Evolutionary conservation across 2,797 vertebrate genomes (phyloP).

Genomic region (Selene dorsalis): DNA sequence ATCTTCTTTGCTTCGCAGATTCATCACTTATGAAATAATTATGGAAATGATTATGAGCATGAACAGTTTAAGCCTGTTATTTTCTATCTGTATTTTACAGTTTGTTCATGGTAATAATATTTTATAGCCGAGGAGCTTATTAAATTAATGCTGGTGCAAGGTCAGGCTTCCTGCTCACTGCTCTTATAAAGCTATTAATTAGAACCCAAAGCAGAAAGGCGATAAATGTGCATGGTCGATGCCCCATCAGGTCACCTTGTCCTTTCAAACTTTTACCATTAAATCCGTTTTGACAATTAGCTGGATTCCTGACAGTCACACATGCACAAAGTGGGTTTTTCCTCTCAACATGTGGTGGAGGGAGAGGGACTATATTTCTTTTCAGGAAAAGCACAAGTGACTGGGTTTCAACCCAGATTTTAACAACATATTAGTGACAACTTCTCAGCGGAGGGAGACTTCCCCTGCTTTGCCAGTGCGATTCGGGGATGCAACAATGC

Average conservation of each 20-base stretch:
- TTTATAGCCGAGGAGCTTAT: conserved; percentile 66
- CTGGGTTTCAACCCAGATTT: conserved; percentile 14
- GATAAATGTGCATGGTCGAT: conserved; percentile 38
- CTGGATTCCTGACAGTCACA: conserved; percentile 37
- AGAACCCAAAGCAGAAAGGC: conserved; percentile 64
- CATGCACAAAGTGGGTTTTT: neutral
- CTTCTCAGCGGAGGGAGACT: conserved; percentile 19
- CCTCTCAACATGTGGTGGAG: neutral
- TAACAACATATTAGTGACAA: conserved; percentile 13
- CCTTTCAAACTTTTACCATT: conserved; percentile 61
- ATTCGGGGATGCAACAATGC: conserved; percentile 37
- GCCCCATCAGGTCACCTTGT: conserved; percentile 54
- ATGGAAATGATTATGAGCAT: conserved; percentile 50
- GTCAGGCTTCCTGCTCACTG: conserved; percentile 60
- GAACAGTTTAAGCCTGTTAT: conserved; percentile 64
- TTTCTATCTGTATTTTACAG: conserved; percentile 66
- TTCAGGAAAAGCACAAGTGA: conserved; percentile 12
- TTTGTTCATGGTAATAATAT: conserved; percentile 71
- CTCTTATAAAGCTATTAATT: conserved; percentile 73
- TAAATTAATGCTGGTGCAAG: conserved; percentile 69
- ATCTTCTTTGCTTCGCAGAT: conserved; percentile 24
- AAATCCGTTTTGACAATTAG: conserved; percentile 54
- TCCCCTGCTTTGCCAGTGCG: conserved; percentile 18
- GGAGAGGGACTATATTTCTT: conserved; percentile 2
- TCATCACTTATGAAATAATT: conserved; percentile 47